Conservation (phyloP, 2,797 vertebrate species). For the Tenualosa thibaudeaui region DNA sequence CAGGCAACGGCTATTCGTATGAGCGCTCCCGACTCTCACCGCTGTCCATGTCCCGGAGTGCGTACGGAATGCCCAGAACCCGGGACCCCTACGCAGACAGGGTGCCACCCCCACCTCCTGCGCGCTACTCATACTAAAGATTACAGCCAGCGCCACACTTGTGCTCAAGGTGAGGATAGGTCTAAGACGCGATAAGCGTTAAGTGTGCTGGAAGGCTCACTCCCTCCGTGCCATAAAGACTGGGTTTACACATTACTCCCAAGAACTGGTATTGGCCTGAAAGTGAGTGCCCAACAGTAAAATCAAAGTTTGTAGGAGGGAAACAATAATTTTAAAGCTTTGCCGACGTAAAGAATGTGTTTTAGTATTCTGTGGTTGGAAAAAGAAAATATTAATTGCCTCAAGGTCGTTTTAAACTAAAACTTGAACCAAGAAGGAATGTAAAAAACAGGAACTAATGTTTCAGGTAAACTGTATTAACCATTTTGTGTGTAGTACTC, state of each 20-base stretch:
- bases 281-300: not conserved
- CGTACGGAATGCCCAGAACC: conserved; percentile 86
- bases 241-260: not conserved
- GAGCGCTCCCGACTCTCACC: conserved; percentile 88
- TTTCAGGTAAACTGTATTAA: not conserved
- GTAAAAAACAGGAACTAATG: not conserved
- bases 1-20: conserved; percentile 88
- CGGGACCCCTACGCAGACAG: conserved; percentile 87
- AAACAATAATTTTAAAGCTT: conserved; percentile 31
- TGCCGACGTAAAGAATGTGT: conserved; percentile 43
- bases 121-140: conserved; percentile 79
- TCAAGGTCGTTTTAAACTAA: conserved; percentile 1
- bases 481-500: conserved; percentile 41
- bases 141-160: conserved; percentile 51
- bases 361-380: conserved; percentile 33
- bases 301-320: not conserved
- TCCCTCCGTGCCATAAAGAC: not conserved
- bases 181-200: conserved; percentile 26
- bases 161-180: conserved; percentile 77
- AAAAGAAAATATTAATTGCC: not conserved
- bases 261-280: not conserved
- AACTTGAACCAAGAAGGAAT: not conserved
- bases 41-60: conserved; percentile 75
- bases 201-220: conserved; percentile 31
- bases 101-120: conserved; percentile 73